Evolutionary conservation across 2,113 vertebrate species (phyloP).

Genomic region (Stomatorhinus ivindoensis): DNA sequence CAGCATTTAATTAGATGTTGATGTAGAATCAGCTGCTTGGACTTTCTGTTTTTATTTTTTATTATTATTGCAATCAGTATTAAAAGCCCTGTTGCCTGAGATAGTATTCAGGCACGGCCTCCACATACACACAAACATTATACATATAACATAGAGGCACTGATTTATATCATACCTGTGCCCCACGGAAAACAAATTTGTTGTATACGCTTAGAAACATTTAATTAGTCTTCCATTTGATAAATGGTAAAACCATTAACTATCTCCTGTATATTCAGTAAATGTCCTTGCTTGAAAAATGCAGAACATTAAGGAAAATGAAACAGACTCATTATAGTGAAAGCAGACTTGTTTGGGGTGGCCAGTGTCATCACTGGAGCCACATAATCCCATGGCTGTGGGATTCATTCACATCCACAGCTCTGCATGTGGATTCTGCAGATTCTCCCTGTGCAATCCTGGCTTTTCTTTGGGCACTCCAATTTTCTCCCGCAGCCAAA

Average conservation of each 20-base stretch:
- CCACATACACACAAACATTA: neutral
- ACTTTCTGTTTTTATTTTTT: neutral
- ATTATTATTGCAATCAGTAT: neutral
- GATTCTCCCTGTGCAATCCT: neutral
- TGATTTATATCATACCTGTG: conserved; percentile 2
- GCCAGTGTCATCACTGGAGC: neutral
- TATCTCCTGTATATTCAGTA: neutral
- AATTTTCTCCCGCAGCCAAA: neutral
- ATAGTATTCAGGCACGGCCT: neutral
- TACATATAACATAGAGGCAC: neutral
- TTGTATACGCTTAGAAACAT: conserved; percentile 1
- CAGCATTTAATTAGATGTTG: neutral
- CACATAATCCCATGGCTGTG: neutral
- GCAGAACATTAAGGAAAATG: neutral
- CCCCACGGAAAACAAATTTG: neutral
- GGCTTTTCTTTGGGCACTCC: neutral
- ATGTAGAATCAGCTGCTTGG: neutral
- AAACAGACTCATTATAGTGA: neutral
- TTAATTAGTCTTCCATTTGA: conserved; percentile 15
- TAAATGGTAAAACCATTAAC: conserved; percentile 10
- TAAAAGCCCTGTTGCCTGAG: neutral
- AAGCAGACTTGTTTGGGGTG: neutral
- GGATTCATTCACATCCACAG: neutral
- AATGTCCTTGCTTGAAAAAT: neutral
- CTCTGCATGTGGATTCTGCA: neutral